Evolutionary conservation across 2,797 vertebrate species (phyloP).

Genomic region (Anabacerthia variegaticeps): DNA sequence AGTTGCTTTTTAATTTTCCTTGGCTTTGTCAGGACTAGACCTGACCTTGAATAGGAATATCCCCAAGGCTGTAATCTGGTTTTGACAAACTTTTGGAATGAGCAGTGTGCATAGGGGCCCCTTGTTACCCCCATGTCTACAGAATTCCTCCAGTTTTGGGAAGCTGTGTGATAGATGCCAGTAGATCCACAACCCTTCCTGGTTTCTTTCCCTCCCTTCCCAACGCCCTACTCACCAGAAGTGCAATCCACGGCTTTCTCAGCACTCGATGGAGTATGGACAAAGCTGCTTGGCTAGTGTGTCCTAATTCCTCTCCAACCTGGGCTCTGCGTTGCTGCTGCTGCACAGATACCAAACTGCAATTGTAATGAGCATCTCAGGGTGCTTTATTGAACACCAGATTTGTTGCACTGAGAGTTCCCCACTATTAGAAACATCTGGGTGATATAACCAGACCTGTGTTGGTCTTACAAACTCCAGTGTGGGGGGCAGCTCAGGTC

Average conservation of each 20-base stretch:
- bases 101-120: background rate
- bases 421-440: background rate
- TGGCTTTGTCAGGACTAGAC: background rate
- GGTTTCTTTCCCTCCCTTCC: background rate
- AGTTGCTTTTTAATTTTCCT: slow-evolving; percentile 7
- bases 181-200: background rate
- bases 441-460: background rate
- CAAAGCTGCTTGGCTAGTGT: background rate
- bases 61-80: background rate
- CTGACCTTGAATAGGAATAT: background rate
- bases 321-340: background rate
- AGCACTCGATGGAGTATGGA: background rate
- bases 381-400: background rate
- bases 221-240: background rate
- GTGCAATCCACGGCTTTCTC: background rate
- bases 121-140: background rate
- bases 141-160: background rate
- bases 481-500: background rate
- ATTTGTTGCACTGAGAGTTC: background rate
- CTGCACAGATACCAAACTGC: background rate
- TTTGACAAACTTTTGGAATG: background rate
- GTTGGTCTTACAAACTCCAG: background rate
- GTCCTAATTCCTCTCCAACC: background rate
- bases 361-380: background rate
- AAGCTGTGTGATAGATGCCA: background rate